phyloP scores from a whole-genome alignment of 2,113 vertebrate genomes.

The Antigone vipio region DNA sequence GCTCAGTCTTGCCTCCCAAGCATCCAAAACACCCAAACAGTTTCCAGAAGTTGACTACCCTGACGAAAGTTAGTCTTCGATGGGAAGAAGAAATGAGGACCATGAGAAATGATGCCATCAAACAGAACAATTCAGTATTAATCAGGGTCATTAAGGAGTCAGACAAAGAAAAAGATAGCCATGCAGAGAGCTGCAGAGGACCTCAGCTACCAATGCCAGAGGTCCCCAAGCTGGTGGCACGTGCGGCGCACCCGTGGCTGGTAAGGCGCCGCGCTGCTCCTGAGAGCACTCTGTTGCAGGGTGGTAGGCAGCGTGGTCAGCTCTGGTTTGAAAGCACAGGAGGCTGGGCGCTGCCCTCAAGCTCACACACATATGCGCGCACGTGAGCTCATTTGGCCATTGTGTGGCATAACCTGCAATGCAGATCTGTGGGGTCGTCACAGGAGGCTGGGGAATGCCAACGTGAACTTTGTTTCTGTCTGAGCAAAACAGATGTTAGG shows the following conservation, averaged over 20 bases:
- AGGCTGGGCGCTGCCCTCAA: background rate
- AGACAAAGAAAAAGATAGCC: background rate
- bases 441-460: background rate
- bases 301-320: background rate
- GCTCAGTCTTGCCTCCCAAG: background rate
- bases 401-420: background rate
- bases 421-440: background rate
- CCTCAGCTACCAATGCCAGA: background rate
- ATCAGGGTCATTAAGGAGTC: background rate
- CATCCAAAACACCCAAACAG: background rate
- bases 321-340: background rate
- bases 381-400: background rate
- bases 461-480: background rate
- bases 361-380: too few relatives aligned
- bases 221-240: background rate
- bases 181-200: background rate
- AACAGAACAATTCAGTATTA: background rate
- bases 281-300: accelerated
- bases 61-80: background rate
- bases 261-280: background rate
- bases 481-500: background rate
- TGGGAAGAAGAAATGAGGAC: background rate
- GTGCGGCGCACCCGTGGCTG: too few relatives aligned
- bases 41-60: background rate
- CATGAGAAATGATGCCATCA: background rate